Evolutionary conservation across 2,888 invertebrate species (phyloP).

Genomic region (Caenorhabditis afra): DNA sequence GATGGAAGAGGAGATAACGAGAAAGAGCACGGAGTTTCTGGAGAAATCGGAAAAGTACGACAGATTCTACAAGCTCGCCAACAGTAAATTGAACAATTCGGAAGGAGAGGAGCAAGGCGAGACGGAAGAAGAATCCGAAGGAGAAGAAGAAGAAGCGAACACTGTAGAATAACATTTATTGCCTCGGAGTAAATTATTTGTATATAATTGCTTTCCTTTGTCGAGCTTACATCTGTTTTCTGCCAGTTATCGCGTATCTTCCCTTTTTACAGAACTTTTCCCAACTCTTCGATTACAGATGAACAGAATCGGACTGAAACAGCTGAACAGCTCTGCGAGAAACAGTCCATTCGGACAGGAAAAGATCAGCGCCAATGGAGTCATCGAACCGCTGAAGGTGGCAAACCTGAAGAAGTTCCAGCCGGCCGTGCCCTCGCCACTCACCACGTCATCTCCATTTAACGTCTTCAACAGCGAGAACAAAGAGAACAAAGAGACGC

Average conservation of each 20-base stretch:
- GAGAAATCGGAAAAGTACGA: constrained; percentile 27
- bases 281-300: constrained; percentile 19
- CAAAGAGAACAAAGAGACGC: constrained; percentile 49
- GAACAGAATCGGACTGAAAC: constrained; percentile 48
- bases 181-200: too few species aligned
- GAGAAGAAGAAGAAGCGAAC: not conserved
- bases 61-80: constrained; percentile 18
- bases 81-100: constrained; percentile 30
- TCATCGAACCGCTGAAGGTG: constrained; percentile 34
- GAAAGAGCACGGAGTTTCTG: constrained; percentile 1
- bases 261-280: not conserved
- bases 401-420: constrained; percentile 18
- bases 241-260: not conserved
- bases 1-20: constrained; percentile 30
- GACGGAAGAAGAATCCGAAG: constrained; percentile 13
- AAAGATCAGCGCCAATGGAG: constrained; percentile 7
- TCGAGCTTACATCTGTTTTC: too few species aligned
- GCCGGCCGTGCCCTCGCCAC: constrained; percentile 40
- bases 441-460: constrained; percentile 27
- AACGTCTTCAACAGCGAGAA: constrained; percentile 13
- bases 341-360: constrained; percentile 50
- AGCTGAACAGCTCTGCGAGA: constrained; percentile 50
- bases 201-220: not conserved
- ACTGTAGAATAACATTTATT: not conserved
- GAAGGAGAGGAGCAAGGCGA: constrained; percentile 7